phyloP scores from a whole-genome alignment of 2,797 vertebrate species.

The Spheniscus humboldti region DNA sequence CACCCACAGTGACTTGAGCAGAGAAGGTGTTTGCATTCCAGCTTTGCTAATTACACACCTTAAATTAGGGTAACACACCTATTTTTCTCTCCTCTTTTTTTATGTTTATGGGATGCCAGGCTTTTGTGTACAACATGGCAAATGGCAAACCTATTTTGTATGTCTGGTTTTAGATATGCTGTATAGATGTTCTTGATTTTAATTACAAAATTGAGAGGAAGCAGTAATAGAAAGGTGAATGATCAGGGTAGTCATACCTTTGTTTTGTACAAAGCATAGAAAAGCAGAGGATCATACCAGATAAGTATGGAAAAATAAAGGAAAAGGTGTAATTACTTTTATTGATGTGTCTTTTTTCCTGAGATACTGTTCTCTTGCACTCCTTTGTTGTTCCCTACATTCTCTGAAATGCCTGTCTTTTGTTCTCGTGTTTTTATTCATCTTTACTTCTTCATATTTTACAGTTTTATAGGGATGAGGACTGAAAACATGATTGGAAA shows the following conservation, averaged over 20 bases:
- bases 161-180: background rate
- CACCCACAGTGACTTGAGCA: slow-evolving; percentile 3
- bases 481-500: background rate
- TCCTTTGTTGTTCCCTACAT: background rate
- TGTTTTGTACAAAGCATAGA: background rate
- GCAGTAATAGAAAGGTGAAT: background rate
- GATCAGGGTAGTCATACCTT: background rate
- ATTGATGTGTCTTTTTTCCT: background rate
- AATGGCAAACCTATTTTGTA: background rate
- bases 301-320: background rate
- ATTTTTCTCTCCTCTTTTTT: background rate
- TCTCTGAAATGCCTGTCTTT: background rate
- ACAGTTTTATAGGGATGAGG: background rate
- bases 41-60: slow-evolving; percentile 40
- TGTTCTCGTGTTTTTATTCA: background rate
- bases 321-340: background rate
- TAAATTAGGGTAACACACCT: slow-evolving; percentile 15
- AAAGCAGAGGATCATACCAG: background rate
- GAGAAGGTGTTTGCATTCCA: slow-evolving; percentile 13
- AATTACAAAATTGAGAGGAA: background rate
- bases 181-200: background rate
- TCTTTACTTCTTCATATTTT: background rate
- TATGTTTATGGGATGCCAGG: background rate
- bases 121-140: background rate
- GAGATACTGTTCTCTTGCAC: background rate